Base-by-base conservation (phyloP, 2,888 invertebrate species). In the Galeopsomyia nigrocyanea region DNA sequence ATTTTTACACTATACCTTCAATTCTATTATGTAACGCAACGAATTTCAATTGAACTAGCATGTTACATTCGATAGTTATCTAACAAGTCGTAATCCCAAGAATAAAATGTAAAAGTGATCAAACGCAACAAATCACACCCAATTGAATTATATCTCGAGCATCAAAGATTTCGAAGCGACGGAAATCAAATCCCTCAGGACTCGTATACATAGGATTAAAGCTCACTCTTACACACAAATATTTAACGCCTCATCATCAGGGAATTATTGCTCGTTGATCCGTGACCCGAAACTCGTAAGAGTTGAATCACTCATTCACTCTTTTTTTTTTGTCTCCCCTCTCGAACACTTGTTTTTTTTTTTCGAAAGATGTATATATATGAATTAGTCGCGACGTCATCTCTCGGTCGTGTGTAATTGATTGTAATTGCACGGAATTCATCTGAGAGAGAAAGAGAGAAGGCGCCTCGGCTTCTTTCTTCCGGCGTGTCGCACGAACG, bases 211-310 rank as follows among this genome's bases (percentile, higher is more conserved):
- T 5, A 17, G 26, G 65, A 49, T 65, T 22, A 50, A 19, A 3
- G 17, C 9, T 9, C 7, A 6, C 31, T 22, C 22, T n/a, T n/a
- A 7, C 26, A 17, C 65, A 49, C 76, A 81, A 82, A 26, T n/a
- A n/a, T n/a, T 84, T 82, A 1, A n/a, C 46, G 47, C 65, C 82
- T 83, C 75, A 10, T 39, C 7, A 39, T 75, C 74, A 77, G 79
- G 79, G 80, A 82, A 82, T 81, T 83, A 83, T 80, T 80, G 79
- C 77, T 80, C 82, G 81, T 83, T 85, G 82, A 84, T 80, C 82
- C 81, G 76, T 83, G 82, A 84, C 83, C 82, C 75, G 78, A 79
- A 78, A 77, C 76, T 75, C 75, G 76, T 75, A 72, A 77, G 68
- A 73, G 80, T 79, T 82, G 82, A 83, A 79, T 85, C 82, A 84